These are phyloP conservation scores for Macropus fuliginosus DNA, from an alignment of 2,797 vertebrate genomes.

Conservation along the genomic window DNA sequence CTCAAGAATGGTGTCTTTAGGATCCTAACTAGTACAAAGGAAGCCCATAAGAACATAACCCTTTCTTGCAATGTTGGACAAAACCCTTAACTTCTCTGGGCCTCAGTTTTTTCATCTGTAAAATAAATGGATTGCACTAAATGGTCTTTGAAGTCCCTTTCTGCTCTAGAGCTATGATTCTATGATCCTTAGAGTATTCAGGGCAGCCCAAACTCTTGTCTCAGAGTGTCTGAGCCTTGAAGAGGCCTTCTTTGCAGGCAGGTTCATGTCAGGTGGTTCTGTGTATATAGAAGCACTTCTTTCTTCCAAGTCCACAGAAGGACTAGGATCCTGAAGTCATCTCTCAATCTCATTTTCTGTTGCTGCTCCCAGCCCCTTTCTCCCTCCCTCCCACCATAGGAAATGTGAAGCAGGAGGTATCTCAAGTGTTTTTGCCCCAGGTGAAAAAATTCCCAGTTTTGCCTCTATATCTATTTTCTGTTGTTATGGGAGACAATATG, in stretches of 20 bases:
- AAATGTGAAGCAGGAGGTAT: neutral
- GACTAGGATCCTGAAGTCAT: neutral
- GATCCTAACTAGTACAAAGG: neutral
- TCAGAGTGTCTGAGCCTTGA: neutral
- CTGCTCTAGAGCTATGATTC: neutral
- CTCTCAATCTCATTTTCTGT: neutral
- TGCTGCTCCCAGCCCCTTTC: neutral
- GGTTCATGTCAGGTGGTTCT: neutral
- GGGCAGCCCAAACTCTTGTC: neutral
- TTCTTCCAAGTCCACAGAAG: neutral
- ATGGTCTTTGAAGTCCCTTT: neutral
- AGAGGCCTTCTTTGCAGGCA: conserved; percentile 60
- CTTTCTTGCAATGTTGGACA: neutral
- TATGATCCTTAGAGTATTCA: neutral
- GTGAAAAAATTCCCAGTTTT: neutral
- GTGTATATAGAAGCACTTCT: neutral
- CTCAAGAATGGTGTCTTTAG: neutral
- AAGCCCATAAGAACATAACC: neutral
- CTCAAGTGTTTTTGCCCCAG: neutral
- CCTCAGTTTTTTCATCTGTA: neutral
- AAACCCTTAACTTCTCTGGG: neutral
- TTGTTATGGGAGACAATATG: conserved; percentile 5
- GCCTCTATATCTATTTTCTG: conserved; percentile 13
- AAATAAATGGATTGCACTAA: neutral
- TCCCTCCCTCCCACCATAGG: neutral